These are phyloP conservation scores for Sicus ferrugineus DNA, from an alignment of 2,888 invertebrate species.

Conservation along the genomic window DNA sequence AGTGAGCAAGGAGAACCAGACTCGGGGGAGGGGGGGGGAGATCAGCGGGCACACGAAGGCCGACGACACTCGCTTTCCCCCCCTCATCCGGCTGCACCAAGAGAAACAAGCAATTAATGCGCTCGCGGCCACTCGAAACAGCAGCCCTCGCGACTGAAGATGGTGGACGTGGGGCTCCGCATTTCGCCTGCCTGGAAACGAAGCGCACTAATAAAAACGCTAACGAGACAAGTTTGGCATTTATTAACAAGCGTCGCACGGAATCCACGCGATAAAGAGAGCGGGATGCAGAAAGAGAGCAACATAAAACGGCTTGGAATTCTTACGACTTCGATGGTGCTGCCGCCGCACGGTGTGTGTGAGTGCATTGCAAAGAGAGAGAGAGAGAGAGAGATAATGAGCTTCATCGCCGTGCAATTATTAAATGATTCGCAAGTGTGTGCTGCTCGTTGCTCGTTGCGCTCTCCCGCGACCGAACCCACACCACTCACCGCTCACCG, in stretches of 20 bases:
- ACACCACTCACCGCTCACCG: not conserved
- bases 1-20: no score
- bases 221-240: constrained; percentile 47
- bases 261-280: not conserved
- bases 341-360: no score
- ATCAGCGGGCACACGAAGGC: no score
- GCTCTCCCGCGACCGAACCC: no score
- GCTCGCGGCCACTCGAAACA: constrained; percentile 37
- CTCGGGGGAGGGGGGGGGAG: no score
- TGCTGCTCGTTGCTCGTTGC: constrained; percentile 40
- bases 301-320: not conserved
- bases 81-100: not conserved
- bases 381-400: not conserved
- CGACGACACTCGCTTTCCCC: no score
- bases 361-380: not conserved
- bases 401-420: constrained; percentile 50
- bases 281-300: not conserved
- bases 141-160: not conserved
- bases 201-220: constrained; percentile 52
- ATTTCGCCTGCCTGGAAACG: constrained; percentile 41
- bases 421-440: constrained; percentile 62
- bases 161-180: not conserved
- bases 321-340: no score
- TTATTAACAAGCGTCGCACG: constrained; percentile 11
- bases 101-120: constrained; percentile 46